Percentiles rank a stretch among this genome's conserved stretches.
These are phyloP conservation scores for Furnarius figulus DNA, from an alignment of 2,113 vertebrate genomes.

Conservation along the genomic window DNA sequence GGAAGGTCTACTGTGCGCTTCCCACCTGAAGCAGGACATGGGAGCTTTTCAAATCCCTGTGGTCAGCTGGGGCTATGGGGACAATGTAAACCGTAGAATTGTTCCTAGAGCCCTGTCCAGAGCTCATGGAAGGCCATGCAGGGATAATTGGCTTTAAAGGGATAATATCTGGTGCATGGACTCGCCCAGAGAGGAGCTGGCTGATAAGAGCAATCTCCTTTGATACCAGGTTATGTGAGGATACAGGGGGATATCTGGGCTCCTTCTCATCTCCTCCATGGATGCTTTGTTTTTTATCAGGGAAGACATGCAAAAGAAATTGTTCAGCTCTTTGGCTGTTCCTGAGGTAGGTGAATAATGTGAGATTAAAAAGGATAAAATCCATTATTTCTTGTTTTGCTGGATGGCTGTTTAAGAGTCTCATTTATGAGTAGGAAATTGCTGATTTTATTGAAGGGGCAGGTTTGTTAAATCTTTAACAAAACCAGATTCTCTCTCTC, in stretches of 20 bases:
- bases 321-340: not conserved
- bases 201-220: not conserved
- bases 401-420: not conserved
- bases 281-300: not conserved
- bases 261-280: not conserved
- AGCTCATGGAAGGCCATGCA: not conserved
- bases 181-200: not conserved
- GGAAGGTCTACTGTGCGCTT: too few relatives aligned
- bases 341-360: not conserved
- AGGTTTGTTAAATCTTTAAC: constrained; percentile 1
- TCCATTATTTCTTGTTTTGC: constrained; percentile 1
- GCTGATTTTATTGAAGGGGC: constrained; percentile 1
- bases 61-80: fast-evolving
- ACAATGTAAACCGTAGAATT: not conserved
- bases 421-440: not conserved
- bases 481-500: not conserved
- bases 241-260: not conserved
- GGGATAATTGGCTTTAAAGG: not conserved
- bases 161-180: not conserved
- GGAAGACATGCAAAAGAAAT: not conserved
- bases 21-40: fast-evolving
- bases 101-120: not conserved
- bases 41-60: too few relatives aligned
- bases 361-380: not conserved
- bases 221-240: not conserved